These are phyloP conservation scores for Acanthosepion lycidas DNA, from an alignment of 2,888 invertebrate genomes.

Conservation along the genomic window DNA sequence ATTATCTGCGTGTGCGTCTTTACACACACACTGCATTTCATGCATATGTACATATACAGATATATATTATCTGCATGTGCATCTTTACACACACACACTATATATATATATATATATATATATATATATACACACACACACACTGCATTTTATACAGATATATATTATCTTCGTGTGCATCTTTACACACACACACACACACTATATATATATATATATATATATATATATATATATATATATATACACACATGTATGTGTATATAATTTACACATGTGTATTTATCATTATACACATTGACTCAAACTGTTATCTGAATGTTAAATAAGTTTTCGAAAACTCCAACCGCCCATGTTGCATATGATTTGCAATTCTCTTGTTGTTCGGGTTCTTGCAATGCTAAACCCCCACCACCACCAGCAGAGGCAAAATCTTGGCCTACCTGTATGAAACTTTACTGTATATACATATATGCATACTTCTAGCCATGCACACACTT, in stretches of 20 bases:
- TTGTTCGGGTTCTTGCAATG: too few relatives aligned
- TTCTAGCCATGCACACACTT: not conserved
- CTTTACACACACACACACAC: not conserved
- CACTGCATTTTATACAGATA: not conserved
- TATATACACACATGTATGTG: not conserved
- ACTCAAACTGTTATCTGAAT: too few relatives aligned
- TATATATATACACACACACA: not conserved
- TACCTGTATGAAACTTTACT: not conserved
- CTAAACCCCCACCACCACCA: too few relatives aligned
- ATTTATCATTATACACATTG: not conserved
- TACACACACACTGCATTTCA: not conserved
- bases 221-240: not conserved
- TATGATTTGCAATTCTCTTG: too few relatives aligned
- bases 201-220: too few relatives aligned
- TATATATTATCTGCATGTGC: not conserved
- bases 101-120: not conserved
- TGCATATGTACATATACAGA: not conserved
- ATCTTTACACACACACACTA: not conserved
- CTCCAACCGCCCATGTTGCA: too few relatives aligned
- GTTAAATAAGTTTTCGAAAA: too few relatives aligned
- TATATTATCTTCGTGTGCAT: not conserved
- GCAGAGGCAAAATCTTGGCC: not conserved
- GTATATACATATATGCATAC: not conserved
- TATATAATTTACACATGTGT: not conserved
- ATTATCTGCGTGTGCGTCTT: not conserved